Evolutionary conservation across 2,888 invertebrate species (phyloP), one percentile per base, ranked within the genome.

Genomic region (Molorchus minor): DNA sequence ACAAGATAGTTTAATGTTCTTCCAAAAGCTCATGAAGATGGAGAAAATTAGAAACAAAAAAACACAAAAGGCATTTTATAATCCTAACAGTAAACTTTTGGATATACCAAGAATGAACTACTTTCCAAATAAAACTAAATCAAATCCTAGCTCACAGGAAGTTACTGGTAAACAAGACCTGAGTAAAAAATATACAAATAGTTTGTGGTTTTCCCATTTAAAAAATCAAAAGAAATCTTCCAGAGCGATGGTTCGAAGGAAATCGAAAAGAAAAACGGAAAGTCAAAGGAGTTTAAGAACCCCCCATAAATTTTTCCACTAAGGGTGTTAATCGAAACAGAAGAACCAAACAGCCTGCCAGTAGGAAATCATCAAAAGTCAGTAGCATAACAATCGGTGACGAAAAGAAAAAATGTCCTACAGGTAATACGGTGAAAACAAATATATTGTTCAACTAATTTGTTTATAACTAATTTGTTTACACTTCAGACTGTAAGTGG

Each of bases 1-100:
- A 12, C 68, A 71, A 35, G 76, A 77, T 53, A 77, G 76, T 61
- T 70, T 73, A 20, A 61, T 71, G 19, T 72, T 68, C 40, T 76
- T 76, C 49, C 65, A 75, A 54, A 71, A 64, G 35, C 54, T 75
- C 13, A 75, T 76, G 75, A 54, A 65, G 3, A 52, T 49, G 19
- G 35, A 46, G 35, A 58, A 49, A n/a, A 33, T 33, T n/a, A 2
- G 5, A 1, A n/a, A 45, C 15, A 44, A 29, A 25, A 53, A 19
- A 3, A 4, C 46, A 16, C 15, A 33, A 33, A 33, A 33, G 3
- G 7, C 3, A 3, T 33, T 33, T n/a, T n/a, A 10, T 33, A 5
- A 33, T n/a, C 5, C 33, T 3, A 33, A 33, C 33, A 19, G 12
- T 15, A 47, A 29, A 10, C 10, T 49, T 8, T 4, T 43, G 15